phyloP scores from a whole-genome alignment of 1,140 invertebrate genomes.

The Zaprionus capensis region DNA sequence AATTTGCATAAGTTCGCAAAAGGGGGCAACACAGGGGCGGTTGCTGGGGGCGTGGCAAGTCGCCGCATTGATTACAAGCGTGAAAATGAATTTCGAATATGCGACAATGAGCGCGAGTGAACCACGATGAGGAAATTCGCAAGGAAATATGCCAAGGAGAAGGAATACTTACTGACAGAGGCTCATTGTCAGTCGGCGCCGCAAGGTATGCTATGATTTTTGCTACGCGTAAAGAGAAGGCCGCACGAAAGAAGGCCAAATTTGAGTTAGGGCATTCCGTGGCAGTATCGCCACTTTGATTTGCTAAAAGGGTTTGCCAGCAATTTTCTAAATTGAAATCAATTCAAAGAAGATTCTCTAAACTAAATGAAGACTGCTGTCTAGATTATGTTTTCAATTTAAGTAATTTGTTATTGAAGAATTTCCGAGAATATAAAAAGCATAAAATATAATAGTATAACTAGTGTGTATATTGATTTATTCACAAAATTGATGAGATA shows the following conservation, averaged over 20 bases:
- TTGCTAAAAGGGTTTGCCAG: constrained; percentile 13
- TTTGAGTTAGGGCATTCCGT: neutral
- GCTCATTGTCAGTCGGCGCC: constrained; percentile 58
- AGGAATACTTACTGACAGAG: neutral
- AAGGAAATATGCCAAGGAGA: constrained; percentile 18
- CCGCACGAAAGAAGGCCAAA: neutral
- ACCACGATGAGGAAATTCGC: constrained; percentile 1
- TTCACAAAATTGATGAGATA: too few species aligned
- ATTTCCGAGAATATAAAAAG: too few species aligned
- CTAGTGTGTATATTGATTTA: too few species aligned
- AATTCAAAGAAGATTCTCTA: neutral
- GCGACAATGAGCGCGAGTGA: constrained; percentile 38
- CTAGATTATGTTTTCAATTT: too few species aligned
- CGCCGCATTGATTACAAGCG: constrained; percentile 75
- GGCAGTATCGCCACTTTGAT: neutral
- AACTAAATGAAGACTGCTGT: too few species aligned
- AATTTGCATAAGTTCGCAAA: constrained; percentile 71
- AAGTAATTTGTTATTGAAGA: too few species aligned
- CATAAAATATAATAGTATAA: too few species aligned
- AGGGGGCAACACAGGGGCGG: constrained; percentile 19
- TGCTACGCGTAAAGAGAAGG: neutral
- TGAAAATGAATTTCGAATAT: constrained; percentile 78
- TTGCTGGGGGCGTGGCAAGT: constrained; percentile 25
- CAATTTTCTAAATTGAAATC: constrained; percentile 10
- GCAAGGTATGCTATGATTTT: constrained; percentile 68